These are phyloP conservation scores for Tribolium castaneum DNA, from an alignment of 1,140 invertebrate genomes.

Conservation along the genomic window DNA sequence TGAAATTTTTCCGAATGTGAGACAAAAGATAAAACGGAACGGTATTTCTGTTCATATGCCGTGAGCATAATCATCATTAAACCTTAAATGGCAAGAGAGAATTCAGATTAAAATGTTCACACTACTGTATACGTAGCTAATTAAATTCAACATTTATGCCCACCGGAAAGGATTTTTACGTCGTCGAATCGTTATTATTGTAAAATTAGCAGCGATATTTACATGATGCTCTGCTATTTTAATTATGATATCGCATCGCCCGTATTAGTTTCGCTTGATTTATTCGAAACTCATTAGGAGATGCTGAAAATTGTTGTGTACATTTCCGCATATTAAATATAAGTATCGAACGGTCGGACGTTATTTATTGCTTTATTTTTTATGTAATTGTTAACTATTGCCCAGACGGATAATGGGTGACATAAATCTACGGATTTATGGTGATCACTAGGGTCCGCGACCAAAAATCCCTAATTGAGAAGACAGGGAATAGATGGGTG, in stretches of 20 bases:
- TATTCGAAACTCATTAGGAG: slow-evolving; percentile 16
- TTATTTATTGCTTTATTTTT: slow-evolving; percentile 26
- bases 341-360: not conserved
- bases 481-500: too few relatives aligned
- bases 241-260: slow-evolving; percentile 9
- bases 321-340: slow-evolving; percentile 13
- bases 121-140: not conserved
- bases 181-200: slow-evolving; percentile 1
- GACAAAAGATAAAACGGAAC: not conserved
- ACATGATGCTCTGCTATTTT: slow-evolving; percentile 10
- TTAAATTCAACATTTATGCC: slow-evolving; percentile 8
- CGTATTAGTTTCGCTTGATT: slow-evolving; percentile 26
- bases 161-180: not conserved
- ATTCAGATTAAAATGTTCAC: slow-evolving; percentile 23
- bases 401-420: not conserved
- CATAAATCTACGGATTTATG: not conserved
- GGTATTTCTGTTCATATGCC: slow-evolving; percentile 9
- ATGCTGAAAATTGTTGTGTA: slow-evolving; percentile 16
- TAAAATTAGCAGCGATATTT: not conserved
- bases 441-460: not conserved
- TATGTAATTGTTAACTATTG: not conserved
- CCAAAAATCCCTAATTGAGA: too few relatives aligned
- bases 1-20: not conserved
- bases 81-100: slow-evolving; percentile 13
- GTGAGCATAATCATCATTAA: slow-evolving; percentile 12